Evolutionary conservation across 1,140 invertebrate species (phyloP).

Genomic region (Tribolium castaneum): DNA sequence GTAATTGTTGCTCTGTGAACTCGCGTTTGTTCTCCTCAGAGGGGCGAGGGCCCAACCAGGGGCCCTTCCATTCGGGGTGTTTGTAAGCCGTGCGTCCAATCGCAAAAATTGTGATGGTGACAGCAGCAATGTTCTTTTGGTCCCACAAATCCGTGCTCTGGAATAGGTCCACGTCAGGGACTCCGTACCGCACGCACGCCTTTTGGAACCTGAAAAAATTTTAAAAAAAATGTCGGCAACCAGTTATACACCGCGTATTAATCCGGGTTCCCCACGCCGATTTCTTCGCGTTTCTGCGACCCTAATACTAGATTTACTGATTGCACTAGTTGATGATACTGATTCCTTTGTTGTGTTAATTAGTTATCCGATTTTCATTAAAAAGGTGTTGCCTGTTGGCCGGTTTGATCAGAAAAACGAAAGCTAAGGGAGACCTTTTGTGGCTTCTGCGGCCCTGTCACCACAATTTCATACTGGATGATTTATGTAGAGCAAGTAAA

Average conservation of each 20-base stretch:
- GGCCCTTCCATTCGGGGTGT: constrained; percentile 89
- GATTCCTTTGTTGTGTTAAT: constrained; percentile 52
- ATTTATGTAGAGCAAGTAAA: constrained; percentile 59
- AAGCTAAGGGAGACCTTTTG: neutral
- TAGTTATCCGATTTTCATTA: constrained; percentile 36
- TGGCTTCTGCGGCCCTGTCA: constrained; percentile 50
- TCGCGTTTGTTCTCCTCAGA: constrained; percentile 89
- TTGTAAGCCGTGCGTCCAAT: constrained; percentile 88
- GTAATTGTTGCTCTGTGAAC: constrained; percentile 88
- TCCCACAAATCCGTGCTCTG: constrained; percentile 95
- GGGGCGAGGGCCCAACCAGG: constrained; percentile 85
- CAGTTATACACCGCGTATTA: neutral
- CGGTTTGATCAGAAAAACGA: neutral
- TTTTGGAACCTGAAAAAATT: constrained; percentile 81
- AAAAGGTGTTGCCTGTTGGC: constrained; percentile 9
- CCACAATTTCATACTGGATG: constrained; percentile 54
- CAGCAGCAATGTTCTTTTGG: constrained; percentile 90
- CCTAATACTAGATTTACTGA: constrained; percentile 51
- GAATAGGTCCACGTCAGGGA: constrained; percentile 90
- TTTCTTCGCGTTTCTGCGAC: constrained; percentile 38
- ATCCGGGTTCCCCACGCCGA: too few species aligned
- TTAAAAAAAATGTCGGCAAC: constrained; percentile 17
- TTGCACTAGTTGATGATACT: constrained; percentile 60
- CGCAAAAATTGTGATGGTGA: constrained; percentile 88
- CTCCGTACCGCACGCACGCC: constrained; percentile 87